phyloP scores from a whole-genome alignment of 2,113 vertebrate genomes.

The Onychostoma macrolepis region DNA sequence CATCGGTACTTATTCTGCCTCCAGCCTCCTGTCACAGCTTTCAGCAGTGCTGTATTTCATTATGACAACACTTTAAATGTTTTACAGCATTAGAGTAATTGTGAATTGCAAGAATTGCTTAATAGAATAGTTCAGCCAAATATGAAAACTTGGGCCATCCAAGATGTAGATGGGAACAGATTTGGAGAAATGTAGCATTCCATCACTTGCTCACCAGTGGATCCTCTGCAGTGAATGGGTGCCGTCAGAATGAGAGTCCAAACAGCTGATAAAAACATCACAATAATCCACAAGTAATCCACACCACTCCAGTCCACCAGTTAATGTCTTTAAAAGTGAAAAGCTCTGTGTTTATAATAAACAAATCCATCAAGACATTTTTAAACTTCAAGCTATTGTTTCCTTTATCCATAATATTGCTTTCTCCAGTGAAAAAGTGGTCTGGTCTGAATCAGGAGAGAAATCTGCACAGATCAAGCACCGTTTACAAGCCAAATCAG shows the following conservation, averaged over 20 bases:
- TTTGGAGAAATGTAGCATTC: background rate
- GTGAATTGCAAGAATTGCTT: background rate
- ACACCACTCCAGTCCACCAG: too few species aligned
- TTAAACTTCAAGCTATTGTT: background rate
- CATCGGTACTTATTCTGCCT: background rate
- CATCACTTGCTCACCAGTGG: background rate
- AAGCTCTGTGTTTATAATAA: too few species aligned
- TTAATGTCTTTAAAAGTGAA: too few species aligned
- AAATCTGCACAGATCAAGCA: background rate
- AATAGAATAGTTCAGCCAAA: background rate
- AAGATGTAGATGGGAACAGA: too few species aligned
- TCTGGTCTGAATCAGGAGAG: background rate
- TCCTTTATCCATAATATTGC: background rate
- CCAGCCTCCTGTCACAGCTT: background rate
- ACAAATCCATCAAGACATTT: too few species aligned
- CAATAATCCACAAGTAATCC: too few species aligned
- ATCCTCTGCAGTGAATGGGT: too few species aligned
- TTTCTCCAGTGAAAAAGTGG: background rate
- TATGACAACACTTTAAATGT: background rate
- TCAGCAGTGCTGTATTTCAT: background rate
- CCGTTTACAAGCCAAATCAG: background rate
- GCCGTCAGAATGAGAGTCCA: too few species aligned
- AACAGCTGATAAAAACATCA: too few species aligned
- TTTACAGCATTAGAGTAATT: background rate
- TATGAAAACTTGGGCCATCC: background rate